Evolutionary conservation across 2,113 vertebrate genomes (phyloP).

Genomic region (Myodes glareolus): DNA sequence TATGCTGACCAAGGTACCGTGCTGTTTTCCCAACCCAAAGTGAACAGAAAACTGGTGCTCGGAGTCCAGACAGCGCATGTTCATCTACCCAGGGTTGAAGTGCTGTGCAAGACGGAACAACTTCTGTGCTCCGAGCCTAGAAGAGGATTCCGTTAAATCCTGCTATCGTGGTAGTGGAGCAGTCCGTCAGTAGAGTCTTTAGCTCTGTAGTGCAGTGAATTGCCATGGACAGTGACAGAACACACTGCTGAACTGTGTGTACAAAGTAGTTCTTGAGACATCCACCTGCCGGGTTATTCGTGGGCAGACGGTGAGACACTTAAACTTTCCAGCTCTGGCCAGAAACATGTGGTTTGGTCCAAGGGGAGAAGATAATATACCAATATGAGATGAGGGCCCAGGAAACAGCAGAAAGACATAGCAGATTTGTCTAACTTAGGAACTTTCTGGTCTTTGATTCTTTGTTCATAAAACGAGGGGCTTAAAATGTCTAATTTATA

Average conservation of each 20-base stretch:
- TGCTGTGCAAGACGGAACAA: background rate
- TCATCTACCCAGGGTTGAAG: background rate
- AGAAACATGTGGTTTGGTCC: background rate
- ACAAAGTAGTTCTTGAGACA: background rate
- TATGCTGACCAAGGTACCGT: conserved; percentile 89
- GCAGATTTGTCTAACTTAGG: conserved; percentile 38
- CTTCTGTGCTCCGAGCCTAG: too few relatives aligned
- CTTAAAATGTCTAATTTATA: conserved; percentile 37
- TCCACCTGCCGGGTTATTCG: background rate
- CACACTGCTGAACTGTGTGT: background rate
- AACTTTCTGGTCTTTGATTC: conserved; percentile 54
- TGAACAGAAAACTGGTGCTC: background rate
- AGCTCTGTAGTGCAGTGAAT: conserved; percentile 34
- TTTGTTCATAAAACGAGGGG: conserved; percentile 20
- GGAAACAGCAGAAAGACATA: conserved; percentile 13
- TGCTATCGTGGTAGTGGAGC: background rate
- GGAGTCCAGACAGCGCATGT: conserved; percentile 1
- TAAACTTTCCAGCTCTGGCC: conserved; percentile 12
- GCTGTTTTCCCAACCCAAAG: background rate
- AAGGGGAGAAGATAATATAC: background rate
- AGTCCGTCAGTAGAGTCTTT: background rate
- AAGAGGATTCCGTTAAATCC: conserved; percentile 12
- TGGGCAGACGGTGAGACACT: conserved; percentile 6
- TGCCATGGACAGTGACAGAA: background rate
- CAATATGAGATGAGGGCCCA: background rate